Percentiles rank a stretch among this genome's conserved stretches.
Conservation (phyloP, 2,113 vertebrate genomes). For the Syngnathoides biaculeatus region DNA sequence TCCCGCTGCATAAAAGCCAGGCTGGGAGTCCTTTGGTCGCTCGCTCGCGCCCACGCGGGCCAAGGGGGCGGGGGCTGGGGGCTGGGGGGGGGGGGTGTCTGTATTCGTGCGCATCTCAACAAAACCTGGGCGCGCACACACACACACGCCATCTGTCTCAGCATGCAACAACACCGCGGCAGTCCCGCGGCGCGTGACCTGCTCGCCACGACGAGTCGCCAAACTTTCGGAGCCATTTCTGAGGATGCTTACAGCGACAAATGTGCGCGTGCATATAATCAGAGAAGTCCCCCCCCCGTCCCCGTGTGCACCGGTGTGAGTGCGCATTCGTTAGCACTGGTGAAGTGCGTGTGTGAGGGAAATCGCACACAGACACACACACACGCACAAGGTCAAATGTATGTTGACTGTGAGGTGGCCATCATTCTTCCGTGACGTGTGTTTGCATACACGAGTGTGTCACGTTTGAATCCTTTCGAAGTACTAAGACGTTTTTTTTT, state of each 20-base stretch:
- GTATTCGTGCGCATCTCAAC: constrained; percentile 9
- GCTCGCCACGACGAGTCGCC: constrained; percentile 22
- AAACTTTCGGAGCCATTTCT: constrained; percentile 34
- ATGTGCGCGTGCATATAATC: constrained; percentile 59
- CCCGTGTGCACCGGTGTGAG: constrained; percentile 49
- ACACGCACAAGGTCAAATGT: background rate
- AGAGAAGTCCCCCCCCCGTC: constrained; percentile 30
- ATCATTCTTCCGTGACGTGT: background rate
- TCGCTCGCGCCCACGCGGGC: constrained; percentile 14
- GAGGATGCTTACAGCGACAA: constrained; percentile 38
- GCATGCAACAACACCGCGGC: constrained; percentile 46
- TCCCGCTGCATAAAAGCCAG: constrained; percentile 49
- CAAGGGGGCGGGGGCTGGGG: too few relatives aligned
- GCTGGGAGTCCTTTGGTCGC: constrained; percentile 38
- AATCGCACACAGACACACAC: background rate
- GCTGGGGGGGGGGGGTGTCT: background rate
- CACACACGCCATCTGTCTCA: constrained; percentile 57
- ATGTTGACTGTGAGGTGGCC: background rate
- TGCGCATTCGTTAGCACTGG: constrained; percentile 51
- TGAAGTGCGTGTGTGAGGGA: background rate
- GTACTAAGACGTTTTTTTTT: constrained; percentile 27
- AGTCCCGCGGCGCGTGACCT: constrained; percentile 48
- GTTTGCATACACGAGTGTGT: constrained; percentile 8
- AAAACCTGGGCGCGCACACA: background rate
- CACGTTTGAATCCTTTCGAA: constrained; percentile 49